Base-by-base conservation (phyloP, 2,113 vertebrate genomes). In the Takifugu bimaculatus region DNA sequence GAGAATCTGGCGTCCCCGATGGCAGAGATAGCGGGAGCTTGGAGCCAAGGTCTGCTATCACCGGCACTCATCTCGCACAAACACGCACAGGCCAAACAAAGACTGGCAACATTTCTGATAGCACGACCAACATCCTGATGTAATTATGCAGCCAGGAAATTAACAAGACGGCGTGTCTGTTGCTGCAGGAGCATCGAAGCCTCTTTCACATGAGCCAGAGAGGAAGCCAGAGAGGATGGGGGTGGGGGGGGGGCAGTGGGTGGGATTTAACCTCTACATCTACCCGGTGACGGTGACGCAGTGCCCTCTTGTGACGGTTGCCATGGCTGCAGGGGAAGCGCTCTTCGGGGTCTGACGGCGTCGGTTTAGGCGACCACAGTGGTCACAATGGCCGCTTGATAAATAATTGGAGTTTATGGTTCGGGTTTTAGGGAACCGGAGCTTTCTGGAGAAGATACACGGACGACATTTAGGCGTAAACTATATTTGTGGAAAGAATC, bases 111-210 rank as follows among this genome's bases (percentile, higher is more conserved):
- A 82, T 82, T 74, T 82, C 77, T 63, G 81, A 83, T 73, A 77
- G 67, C 61, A 80, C 80, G 84, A 88, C 86, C 79, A 86, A 83
- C 79, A 83, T 85, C 69, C 79, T 82, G 69, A 85, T 77, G 85
- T 75, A 88, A 88, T 88, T 82, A 88, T 72, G 69, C 68, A 81
- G 77, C 83, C 81, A 85, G 85, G 85, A 88, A 89, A 87, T 85
- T 78, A 84, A 80, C 77, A 85, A 78, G 82, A 69, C 79, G 57
- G 76, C 15, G 68, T 75, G 82, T 86, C 84, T 88, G 68, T 70
- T 71, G 68, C 68, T 65, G 74, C 68, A 67, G 60, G 50, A 70
- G 48, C 62, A 71, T 71, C 54, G 6, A 28, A 14, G 50, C 20
- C 53, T 15, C 6, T 49, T 52, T 43, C 44, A 49, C 20, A 62